phyloP scores from a whole-genome alignment of 2,888 invertebrate species.

The Drosophila rellima region DNA sequence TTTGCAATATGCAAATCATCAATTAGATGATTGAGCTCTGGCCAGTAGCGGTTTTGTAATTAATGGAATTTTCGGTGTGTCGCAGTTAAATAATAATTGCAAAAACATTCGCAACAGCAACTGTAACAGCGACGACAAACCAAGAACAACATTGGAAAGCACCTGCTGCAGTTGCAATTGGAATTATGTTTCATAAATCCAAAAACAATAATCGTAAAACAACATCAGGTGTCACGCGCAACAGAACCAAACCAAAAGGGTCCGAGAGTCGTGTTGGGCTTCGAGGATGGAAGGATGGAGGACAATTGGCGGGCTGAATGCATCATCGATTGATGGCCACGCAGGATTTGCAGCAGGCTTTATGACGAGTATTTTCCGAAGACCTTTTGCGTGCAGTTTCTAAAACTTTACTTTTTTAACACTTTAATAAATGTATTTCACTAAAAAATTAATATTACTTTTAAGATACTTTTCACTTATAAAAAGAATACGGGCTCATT shows the following conservation, averaged over 20 bases:
- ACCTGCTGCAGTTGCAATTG: slow-evolving; percentile 65
- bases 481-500: too few species aligned
- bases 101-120: slow-evolving; percentile 35
- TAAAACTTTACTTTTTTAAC: too few species aligned
- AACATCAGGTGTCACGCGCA: slow-evolving; percentile 81
- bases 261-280: background rate
- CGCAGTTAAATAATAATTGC: slow-evolving; percentile 53
- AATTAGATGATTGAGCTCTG: slow-evolving; percentile 47
- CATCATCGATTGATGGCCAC: slow-evolving; percentile 15
- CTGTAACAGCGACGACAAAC: slow-evolving; percentile 11
- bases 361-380: background rate
- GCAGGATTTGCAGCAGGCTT: slow-evolving; percentile 14
- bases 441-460: background rate
- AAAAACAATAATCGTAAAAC: slow-evolving; percentile 81
- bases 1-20: slow-evolving; percentile 28
- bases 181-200: slow-evolving; percentile 79
- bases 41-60: slow-evolving; percentile 57
- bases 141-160: slow-evolving; percentile 19
- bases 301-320: slow-evolving; percentile 6
- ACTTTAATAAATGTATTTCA: too few species aligned
- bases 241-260: slow-evolving; percentile 10
- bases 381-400: background rate
- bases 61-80: slow-evolving; percentile 49
- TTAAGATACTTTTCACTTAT: background rate
- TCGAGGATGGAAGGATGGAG: background rate